These are phyloP conservation scores for Rapana venosa DNA, from an alignment of 2,888 invertebrate species.

Conservation along the genomic window DNA sequence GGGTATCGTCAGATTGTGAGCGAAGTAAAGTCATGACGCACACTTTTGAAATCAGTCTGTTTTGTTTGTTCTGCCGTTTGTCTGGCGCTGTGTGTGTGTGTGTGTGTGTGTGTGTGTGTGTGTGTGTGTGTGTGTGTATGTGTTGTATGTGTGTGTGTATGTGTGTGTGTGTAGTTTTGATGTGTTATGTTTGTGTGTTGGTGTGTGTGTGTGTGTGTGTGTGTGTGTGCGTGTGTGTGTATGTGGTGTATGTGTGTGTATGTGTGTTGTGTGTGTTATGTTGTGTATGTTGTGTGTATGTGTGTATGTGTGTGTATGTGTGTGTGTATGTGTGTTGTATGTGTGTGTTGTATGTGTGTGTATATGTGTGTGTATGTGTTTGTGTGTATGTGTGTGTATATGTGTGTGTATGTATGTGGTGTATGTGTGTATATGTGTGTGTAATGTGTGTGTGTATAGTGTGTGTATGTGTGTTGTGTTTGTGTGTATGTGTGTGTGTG, in stretches of 20 bases:
- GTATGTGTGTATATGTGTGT: not conserved
- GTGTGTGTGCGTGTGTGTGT: too few species aligned
- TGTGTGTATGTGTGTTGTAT: not conserved
- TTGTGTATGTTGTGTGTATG: not conserved
- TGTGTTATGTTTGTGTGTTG: not conserved
- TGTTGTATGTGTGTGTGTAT: not conserved
- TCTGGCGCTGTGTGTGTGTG: not conserved
- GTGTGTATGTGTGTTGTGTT: not conserved
- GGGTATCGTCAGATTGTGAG: too few species aligned
- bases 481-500: not conserved
- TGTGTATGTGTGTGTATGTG: not conserved
- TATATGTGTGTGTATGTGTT: not conserved
- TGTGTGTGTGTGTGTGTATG: not conserved
- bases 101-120: not conserved
- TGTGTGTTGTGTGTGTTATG: not conserved
- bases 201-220: not conserved
- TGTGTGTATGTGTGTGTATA: not conserved
- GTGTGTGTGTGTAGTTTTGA: constrained; percentile 1
- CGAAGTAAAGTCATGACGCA: too few species aligned
- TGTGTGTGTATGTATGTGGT: not conserved
- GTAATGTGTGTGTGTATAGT: not conserved
- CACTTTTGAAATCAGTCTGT: too few species aligned
- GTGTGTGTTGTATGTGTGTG: too few species aligned
- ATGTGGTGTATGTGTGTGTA: too few species aligned
- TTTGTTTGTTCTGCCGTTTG: not conserved